Conservation (phyloP, 2,797 vertebrate genomes). For the Sebastes cheni region DNA sequence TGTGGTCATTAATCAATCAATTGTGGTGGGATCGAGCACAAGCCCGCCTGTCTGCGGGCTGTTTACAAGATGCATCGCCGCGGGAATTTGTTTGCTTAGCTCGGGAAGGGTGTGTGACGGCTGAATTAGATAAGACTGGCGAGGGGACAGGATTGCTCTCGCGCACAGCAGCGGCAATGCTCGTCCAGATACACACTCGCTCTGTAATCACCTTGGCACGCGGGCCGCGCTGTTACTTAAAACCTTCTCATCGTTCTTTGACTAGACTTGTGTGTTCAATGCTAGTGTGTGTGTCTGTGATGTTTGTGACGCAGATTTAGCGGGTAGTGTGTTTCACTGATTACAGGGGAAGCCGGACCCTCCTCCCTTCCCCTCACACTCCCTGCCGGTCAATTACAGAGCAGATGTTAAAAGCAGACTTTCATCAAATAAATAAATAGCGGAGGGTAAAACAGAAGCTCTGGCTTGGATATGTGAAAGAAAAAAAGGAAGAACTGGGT, state of each 20-base stretch:
- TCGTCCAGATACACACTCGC: not conserved
- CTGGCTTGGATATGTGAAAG: not conserved
- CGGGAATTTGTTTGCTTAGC: constrained; percentile 33
- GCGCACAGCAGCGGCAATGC: not conserved
- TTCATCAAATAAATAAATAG: not conserved
- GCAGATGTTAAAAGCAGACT: constrained; percentile 8
- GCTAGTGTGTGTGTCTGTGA: constrained; percentile 3
- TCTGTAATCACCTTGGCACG: constrained; percentile 14
- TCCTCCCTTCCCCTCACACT: not conserved
- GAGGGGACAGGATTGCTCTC: constrained; percentile 7
- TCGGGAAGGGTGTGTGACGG: constrained; percentile 16
- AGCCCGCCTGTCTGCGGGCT: not conserved
- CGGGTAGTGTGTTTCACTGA: constrained; percentile 34
- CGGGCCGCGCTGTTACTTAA: constrained; percentile 12
- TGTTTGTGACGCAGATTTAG: constrained; percentile 45
- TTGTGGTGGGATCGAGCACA: not conserved
- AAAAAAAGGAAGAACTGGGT: not conserved
- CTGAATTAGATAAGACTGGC: constrained; percentile 33
- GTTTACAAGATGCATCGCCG: constrained; percentile 37
- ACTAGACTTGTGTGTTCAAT: constrained; percentile 9
- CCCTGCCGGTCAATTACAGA: constrained; percentile 44
- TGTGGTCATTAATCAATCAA: constrained; percentile 32
- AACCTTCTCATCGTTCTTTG: constrained; percentile 34
- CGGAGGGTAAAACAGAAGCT: not conserved
- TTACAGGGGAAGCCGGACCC: constrained; percentile 46